phyloP scores from a whole-genome alignment of 2,113 vertebrate genomes.

The Gavia stellata region DNA sequence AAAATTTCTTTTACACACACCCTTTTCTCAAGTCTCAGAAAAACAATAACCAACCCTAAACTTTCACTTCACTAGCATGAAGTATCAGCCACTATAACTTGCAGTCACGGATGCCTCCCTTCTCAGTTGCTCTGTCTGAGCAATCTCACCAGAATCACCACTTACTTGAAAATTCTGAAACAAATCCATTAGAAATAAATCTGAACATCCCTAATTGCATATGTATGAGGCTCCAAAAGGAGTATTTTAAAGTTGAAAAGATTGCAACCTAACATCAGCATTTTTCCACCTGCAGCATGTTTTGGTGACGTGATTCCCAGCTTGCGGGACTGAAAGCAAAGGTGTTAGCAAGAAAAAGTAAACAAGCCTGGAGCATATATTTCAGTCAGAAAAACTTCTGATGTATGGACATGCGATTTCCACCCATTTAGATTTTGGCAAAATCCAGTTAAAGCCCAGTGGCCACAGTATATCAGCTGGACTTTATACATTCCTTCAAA shows the following conservation, averaged over 20 bases:
- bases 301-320: not conserved
- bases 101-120: not conserved
- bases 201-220: not conserved
- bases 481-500: not conserved
- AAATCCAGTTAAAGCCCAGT: not conserved
- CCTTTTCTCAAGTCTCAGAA: not conserved
- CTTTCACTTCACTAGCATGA: not conserved
- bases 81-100: not conserved
- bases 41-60: not conserved
- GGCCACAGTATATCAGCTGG: not conserved
- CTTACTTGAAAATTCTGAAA: not conserved
- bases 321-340: not conserved
- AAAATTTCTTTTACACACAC: not conserved
- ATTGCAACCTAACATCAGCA: not conserved
- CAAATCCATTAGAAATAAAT: not conserved
- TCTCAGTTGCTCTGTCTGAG: not conserved
- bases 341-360: not conserved
- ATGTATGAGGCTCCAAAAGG: not conserved
- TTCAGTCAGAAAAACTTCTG: not conserved
- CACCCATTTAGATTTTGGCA: not conserved
- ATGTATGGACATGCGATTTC: not conserved
- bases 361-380: not conserved
- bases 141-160: not conserved
- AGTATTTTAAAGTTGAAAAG: not conserved
- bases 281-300: not conserved